Percentiles rank a stretch among this genome's conserved stretches.
phyloP scores from a whole-genome alignment of 2,888 invertebrate species.

The Tortricodes alternella region DNA sequence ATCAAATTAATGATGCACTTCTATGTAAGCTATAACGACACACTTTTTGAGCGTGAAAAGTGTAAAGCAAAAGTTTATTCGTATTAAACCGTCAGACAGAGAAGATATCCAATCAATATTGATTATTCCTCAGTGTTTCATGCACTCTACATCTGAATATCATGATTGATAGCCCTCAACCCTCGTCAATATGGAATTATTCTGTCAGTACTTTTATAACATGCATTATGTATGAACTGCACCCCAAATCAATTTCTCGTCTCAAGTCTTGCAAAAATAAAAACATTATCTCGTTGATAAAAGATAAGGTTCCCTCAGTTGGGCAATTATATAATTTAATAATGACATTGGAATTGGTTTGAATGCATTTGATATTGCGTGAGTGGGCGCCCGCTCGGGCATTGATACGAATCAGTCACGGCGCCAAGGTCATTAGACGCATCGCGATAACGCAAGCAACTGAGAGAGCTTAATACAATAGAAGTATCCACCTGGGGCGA shows the following conservation, averaged over 20 bases:
- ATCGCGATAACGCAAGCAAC: constrained; percentile 30
- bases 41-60: no score
- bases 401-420: constrained; percentile 55
- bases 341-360: constrained; percentile 49
- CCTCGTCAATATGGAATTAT: constrained; percentile 9
- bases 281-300: not conserved
- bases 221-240: constrained; percentile 8
- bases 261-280: not conserved
- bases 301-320: constrained; percentile 9
- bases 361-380: constrained; percentile 39
- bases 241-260: not conserved
- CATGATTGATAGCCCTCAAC: constrained; percentile 3
- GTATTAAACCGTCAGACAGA: no score
- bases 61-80: no score
- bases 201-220: not conserved
- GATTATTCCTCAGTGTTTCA: constrained; percentile 1
- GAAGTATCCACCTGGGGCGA: no score
- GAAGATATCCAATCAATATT: no score
- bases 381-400: constrained; percentile 35
- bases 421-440: constrained; percentile 53
- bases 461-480: not conserved
- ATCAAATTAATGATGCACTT: no score
- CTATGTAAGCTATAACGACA: no score
- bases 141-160: constrained; percentile 9
- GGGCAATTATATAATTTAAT: constrained; percentile 41